phyloP scores from a whole-genome alignment of 2,888 invertebrate species.

The Crematogaster levior region DNA sequence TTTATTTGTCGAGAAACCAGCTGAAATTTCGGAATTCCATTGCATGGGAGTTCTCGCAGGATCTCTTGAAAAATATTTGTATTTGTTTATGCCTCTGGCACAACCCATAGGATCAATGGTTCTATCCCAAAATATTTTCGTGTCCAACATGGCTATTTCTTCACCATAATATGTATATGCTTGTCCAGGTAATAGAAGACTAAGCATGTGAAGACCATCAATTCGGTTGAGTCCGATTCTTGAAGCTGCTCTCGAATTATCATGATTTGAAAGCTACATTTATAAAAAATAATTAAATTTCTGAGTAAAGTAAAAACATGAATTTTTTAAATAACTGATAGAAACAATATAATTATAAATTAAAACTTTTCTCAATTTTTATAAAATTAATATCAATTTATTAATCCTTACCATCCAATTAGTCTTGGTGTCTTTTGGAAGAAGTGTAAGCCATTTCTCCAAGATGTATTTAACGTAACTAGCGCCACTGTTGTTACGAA shows the following conservation, averaged over 20 bases:
- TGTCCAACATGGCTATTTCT: conserved; percentile 79
- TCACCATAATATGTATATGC: conserved; percentile 86
- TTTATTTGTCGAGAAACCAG: conserved; percentile 77
- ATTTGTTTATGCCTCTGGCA: conserved; percentile 58
- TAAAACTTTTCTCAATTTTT: not conserved
- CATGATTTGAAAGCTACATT: conserved; percentile 80
- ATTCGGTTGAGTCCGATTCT: conserved; percentile 79
- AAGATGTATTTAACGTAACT: conserved; percentile 71
- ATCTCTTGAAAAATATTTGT: conserved; percentile 73
- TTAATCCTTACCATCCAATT: conserved; percentile 81
- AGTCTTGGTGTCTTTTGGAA: conserved; percentile 78
- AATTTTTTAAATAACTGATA: not conserved
- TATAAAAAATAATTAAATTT: conserved; percentile 13
- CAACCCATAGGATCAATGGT: conserved; percentile 77
- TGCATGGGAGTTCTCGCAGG: conserved; percentile 83
- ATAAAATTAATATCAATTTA: not conserved
- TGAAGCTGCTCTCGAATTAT: conserved; percentile 77
- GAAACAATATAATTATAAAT: not conserved
- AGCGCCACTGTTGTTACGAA: conserved; percentile 73
- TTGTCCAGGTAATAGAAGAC: conserved; percentile 87
- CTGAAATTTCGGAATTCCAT: conserved; percentile 79
- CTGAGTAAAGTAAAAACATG: not conserved
- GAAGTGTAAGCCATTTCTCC: conserved; percentile 73
- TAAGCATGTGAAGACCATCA: conserved; percentile 86
- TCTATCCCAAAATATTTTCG: conserved; percentile 64